phyloP scores from a whole-genome alignment of 2,797 vertebrate genomes.

The Rousettus madagascariensis region DNA sequence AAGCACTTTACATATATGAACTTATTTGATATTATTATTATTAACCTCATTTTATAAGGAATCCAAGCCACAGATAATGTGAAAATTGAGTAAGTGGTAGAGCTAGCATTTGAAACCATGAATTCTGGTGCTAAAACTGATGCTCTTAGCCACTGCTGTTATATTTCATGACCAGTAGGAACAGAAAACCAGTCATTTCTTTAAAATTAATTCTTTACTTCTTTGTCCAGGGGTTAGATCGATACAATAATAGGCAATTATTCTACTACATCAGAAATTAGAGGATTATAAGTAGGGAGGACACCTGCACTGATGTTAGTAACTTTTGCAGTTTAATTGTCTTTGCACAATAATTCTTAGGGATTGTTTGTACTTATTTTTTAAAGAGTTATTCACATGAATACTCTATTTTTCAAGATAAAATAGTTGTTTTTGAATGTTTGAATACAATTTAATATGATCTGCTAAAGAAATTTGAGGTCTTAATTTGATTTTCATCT shows the following conservation, averaged over 20 bases:
- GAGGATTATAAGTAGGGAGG: not conserved
- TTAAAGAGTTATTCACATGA: not conserved
- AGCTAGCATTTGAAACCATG: not conserved
- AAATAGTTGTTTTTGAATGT: constrained; percentile 22
- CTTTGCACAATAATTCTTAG: not conserved
- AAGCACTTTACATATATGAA: not conserved
- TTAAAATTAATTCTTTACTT: not conserved
- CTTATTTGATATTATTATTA: not conserved
- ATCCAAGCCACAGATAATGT: not conserved
- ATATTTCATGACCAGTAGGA: not conserved
- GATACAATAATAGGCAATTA: not conserved
- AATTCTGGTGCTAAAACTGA: not conserved
- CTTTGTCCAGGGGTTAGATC: not conserved
- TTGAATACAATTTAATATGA: constrained; percentile 11
- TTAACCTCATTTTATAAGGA: constrained; percentile 4
- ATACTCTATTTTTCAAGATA: constrained; percentile 11
- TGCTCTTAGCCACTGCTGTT: not conserved
- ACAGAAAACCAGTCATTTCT: not conserved
- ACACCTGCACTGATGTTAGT: not conserved
- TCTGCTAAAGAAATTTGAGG: not conserved
- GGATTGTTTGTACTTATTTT: not conserved
- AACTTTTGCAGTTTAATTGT: not conserved
- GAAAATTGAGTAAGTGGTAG: not conserved
- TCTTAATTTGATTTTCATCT: constrained; percentile 37
- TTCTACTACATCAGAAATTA: not conserved